Conservation (phyloP, 2,113 vertebrate genomes). For the Dipodomys merriami region DNA sequence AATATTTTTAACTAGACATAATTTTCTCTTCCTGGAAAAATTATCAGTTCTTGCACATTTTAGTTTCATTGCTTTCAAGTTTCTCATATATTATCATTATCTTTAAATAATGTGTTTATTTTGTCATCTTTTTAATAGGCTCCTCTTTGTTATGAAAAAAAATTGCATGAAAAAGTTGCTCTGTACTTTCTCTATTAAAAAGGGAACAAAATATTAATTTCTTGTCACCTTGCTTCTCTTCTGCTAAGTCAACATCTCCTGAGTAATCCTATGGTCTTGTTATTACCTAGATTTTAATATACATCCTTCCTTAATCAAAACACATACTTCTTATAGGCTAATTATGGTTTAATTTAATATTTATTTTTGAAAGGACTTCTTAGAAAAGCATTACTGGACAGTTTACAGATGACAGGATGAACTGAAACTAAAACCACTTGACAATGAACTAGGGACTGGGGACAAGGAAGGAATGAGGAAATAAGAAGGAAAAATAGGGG, state of each 20-base stretch:
- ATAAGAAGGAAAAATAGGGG: too few species aligned
- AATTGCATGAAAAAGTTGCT: neutral
- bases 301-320: neutral
- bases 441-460: too few species aligned
- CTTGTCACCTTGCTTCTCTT: neutral
- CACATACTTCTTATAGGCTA: neutral
- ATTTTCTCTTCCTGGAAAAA: neutral
- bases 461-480: too few species aligned
- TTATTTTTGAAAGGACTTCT: too few species aligned
- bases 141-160: neutral
- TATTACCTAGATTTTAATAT: neutral
- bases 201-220: neutral
- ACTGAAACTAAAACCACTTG: too few species aligned
- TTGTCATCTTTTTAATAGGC: neutral
- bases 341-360: neutral
- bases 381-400: too few species aligned
- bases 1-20: neutral
- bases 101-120: neutral
- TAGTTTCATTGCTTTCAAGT: neutral
- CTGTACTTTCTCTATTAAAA: neutral
- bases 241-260: neutral
- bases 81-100: neutral
- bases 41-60: neutral
- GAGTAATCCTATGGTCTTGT: neutral
- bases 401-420: too few species aligned